Evolutionary conservation across 2,113 vertebrate genomes (phyloP).

Genomic region (Pardalotus punctatus): DNA sequence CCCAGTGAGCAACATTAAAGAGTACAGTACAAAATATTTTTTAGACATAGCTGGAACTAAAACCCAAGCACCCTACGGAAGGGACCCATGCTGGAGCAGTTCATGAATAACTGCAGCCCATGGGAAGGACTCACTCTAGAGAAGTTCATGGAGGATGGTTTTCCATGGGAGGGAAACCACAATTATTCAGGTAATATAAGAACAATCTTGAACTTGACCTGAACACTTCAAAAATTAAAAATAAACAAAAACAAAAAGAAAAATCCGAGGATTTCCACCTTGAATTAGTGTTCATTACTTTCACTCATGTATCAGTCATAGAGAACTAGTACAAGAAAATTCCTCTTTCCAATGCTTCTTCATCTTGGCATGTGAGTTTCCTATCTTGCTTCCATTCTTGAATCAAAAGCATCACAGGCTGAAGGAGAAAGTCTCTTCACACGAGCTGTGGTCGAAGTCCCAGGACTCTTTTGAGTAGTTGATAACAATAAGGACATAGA

Average conservation of each 20-base stretch:
- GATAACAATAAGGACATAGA: background rate
- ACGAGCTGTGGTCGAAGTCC: background rate
- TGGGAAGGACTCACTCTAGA: background rate
- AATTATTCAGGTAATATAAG: background rate
- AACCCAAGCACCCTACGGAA: background rate
- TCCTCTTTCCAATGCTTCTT: background rate
- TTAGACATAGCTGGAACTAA: background rate
- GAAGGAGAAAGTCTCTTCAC: background rate
- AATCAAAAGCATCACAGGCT: background rate
- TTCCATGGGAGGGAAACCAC: background rate
- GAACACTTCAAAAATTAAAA: background rate
- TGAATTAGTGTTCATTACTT: background rate
- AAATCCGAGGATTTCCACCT: background rate
- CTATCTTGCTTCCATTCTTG: background rate
- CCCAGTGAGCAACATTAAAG: background rate
- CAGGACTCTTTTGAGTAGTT: background rate
- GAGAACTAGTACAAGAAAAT: background rate
- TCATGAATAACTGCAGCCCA: background rate
- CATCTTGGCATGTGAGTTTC: background rate
- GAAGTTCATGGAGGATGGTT: background rate
- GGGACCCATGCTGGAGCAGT: background rate
- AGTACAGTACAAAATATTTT: background rate
- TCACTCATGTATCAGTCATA: background rate
- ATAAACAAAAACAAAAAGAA: no score
- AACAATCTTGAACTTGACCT: background rate